Evolutionary conservation across 30 jellyfish, hydroid and myxozoan genomes (phyloP).

Genomic region (Chrysaora quinquecirrha): DNA sequence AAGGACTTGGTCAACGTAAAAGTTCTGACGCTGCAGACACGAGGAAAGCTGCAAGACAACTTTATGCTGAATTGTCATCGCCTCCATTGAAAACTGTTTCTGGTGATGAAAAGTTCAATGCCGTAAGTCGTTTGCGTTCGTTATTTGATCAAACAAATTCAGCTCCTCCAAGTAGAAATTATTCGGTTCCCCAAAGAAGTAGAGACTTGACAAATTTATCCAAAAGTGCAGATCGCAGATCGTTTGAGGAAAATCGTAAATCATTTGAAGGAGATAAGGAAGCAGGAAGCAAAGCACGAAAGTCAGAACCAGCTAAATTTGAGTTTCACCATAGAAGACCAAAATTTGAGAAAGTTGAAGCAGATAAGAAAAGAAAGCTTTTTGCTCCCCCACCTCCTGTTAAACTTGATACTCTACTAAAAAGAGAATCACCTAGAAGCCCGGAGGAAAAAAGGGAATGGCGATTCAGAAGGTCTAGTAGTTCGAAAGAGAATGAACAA

Average conservation of each 20-base stretch:
- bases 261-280: not conserved
- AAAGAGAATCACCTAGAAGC: constrained; percentile 67
- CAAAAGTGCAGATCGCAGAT: not conserved
- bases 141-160: constrained; percentile 38
- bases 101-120: constrained; percentile 44
- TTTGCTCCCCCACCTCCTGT: constrained; percentile 73
- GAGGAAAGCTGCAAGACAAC: constrained; percentile 51
- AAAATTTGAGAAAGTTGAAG: constrained; percentile 45
- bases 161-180: constrained; percentile 34
- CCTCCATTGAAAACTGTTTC: constrained; percentile 60
- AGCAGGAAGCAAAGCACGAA: not conserved
- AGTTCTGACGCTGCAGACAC: constrained; percentile 49
- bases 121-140: constrained; percentile 59
- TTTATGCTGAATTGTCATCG: constrained; percentile 80
- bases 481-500: constrained; percentile 9
- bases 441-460: constrained; percentile 29
- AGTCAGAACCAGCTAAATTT: constrained; percentile 1
- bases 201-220: not conserved
- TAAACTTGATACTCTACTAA: constrained; percentile 56
- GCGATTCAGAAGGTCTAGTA: constrained; percentile 6
- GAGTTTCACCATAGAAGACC: constrained; percentile 12
- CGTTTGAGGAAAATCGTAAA: not conserved
- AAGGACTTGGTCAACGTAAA: constrained; percentile 40
- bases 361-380: constrained; percentile 40
- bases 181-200: constrained; percentile 2